phyloP scores from a whole-genome alignment of 2,888 invertebrate species.

The Drosophila tripunctata region DNA sequence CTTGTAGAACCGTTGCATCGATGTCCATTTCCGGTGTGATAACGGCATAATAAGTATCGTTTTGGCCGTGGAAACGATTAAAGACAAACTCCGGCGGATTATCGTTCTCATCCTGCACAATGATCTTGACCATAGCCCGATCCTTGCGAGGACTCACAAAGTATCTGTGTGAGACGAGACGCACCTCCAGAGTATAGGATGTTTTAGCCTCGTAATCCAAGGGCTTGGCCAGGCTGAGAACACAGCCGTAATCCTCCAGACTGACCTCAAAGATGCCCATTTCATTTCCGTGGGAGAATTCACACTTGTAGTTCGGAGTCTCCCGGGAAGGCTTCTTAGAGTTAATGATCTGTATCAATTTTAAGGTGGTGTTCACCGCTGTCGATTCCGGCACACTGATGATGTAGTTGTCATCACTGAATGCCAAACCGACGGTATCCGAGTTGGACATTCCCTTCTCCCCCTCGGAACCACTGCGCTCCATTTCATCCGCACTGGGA shows the following conservation, averaged over 20 bases:
- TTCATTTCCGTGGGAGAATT: conserved; percentile 91
- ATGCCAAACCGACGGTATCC: conserved; percentile 88
- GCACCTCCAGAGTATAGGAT: conserved; percentile 90
- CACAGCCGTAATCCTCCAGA: conserved; percentile 92
- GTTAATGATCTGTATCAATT: conserved; percentile 84
- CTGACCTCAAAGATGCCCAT: conserved; percentile 88
- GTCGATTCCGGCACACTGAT: conserved; percentile 90
- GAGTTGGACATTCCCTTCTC: conserved; percentile 80
- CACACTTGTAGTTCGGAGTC: conserved; percentile 88
- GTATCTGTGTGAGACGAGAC: conserved; percentile 91
- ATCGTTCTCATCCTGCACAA: conserved; percentile 94
- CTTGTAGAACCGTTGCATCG: conserved; percentile 91
- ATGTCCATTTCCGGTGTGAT: conserved; percentile 90
- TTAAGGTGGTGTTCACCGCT: conserved; percentile 83
- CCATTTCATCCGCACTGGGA: conserved; percentile 85
- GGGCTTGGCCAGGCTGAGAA: conserved; percentile 88
- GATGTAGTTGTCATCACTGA: conserved; percentile 93
- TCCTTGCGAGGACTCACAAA: conserved; percentile 91
- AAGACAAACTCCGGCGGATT: conserved; percentile 93
- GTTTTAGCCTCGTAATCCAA: conserved; percentile 92
- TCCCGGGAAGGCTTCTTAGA: conserved; percentile 81
- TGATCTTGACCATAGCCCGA: conserved; percentile 90
- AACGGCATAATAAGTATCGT: conserved; percentile 91
- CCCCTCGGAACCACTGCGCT: conserved; percentile 41
- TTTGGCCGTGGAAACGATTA: conserved; percentile 87